Evolutionary conservation across 2,113 vertebrate genomes (phyloP).

Genomic region (Leptobrachium ailaonicum): DNA sequence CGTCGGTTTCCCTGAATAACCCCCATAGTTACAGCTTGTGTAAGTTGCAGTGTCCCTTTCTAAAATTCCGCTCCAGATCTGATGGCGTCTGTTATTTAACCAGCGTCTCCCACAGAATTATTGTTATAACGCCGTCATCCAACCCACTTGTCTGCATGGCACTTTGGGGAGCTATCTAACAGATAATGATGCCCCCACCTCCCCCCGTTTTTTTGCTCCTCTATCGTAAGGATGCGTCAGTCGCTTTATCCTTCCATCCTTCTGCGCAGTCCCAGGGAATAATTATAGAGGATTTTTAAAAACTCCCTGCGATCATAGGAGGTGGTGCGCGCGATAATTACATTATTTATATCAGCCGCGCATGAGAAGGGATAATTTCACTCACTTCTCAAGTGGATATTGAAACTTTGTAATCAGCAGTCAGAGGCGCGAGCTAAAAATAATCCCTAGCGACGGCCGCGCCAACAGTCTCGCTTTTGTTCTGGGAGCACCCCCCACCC

Average conservation of each 20-base stretch:
- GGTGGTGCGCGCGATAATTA: not conserved
- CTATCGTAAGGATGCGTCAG: no score
- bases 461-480: not conserved
- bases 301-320: not conserved
- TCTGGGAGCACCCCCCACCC: not conserved
- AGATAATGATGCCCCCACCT: no score
- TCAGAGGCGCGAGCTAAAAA: conserved; percentile 10
- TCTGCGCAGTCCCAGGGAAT: not conserved
- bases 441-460: not conserved
- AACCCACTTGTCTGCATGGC: no score
- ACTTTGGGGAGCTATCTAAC: no score
- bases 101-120: no score
- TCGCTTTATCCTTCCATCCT: not conserved
- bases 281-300: conserved; percentile 28
- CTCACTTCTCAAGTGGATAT: not conserved
- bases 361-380: conserved; percentile 12
- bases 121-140: no score
- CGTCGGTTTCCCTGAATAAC: no score
- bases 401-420: not conserved
- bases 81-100: no score
- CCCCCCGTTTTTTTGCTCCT: no score
- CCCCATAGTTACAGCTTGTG: no score
- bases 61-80: no score
- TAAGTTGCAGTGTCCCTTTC: no score
- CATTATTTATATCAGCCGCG: conserved; percentile 8